Conservation (phyloP, 2,113 vertebrate species). For the Trogon surrucura region DNA sequence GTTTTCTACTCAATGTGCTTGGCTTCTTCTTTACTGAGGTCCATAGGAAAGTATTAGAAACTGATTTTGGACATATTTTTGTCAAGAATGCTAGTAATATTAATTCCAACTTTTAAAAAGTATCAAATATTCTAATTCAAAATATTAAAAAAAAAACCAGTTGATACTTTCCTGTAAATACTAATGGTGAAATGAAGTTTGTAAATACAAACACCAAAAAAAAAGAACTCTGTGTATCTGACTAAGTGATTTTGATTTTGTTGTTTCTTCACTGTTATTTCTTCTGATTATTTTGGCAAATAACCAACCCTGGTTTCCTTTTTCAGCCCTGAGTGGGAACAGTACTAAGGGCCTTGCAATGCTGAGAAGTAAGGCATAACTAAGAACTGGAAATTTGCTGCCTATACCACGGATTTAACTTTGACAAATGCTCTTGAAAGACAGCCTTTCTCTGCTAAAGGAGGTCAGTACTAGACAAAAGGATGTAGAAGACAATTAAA, state of each 20-base stretch:
- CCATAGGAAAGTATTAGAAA: not conserved
- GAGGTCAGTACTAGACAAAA: not conserved
- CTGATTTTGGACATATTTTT: not conserved
- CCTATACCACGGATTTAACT: not conserved
- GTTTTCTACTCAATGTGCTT: not conserved
- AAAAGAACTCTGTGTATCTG: not conserved
- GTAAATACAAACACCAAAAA: not conserved
- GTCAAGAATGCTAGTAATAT: not conserved
- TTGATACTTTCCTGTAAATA: not conserved
- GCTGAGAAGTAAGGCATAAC: not conserved
- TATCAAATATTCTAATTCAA: not conserved
- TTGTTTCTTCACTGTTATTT: not conserved
- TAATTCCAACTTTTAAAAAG: not conserved
- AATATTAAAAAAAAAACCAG: not conserved
- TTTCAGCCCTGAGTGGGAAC: not conserved
- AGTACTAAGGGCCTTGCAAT: not conserved
- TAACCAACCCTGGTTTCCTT: not conserved
- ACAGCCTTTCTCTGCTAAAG: not conserved
- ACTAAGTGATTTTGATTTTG: not conserved
- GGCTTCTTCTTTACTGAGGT: not conserved
- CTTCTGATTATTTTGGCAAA: not conserved
- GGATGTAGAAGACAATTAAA: not conserved
- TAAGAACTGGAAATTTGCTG: not conserved
- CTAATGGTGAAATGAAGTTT: not conserved
- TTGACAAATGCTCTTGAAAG: not conserved